Evolutionary conservation across 2,888 invertebrate genomes (phyloP), one percentile per base, ranked within the genome.

Genomic region (Protodeltote pygarga): DNA sequence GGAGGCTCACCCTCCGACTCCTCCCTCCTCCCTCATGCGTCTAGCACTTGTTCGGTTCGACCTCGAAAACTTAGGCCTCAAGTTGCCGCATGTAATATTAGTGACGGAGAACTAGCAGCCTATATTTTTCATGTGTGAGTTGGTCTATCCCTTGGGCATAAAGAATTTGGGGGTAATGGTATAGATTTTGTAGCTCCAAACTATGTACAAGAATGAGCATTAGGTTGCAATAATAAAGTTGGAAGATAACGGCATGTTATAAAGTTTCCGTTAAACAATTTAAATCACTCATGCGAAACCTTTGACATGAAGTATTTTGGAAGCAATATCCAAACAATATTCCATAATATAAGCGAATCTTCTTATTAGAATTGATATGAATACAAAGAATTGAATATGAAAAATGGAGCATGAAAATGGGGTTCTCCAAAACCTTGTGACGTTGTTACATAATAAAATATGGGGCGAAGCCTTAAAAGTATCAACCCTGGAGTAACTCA

Each of bases 51-150:
- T 76, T 75, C 70, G 62, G 67, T 71, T 64, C 83, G 87, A 83
- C 87, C 87, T 84, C 84, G 80, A 86, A 85, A 87, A 85, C 76
- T 83, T 77, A 70, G 77, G 74, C 71, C 75, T 69, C 47, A 63
- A 60, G 59, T 65, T 53, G 44, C 39, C 47, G 44, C 48, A 49
- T 60, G 53, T 62, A 57, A 67, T 55, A 65, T 62, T 47, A 51
- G 61, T 66, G 48, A 60, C 45, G 55, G 48, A 41, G 57, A 38
- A 59, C 44, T 42, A 40, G 37, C 48, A 23, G 38, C 50, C 60
- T 47, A 16, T 57, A 57, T 66, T 66, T 55, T 41, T 57, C 47
- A 44, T 50, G 28, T 46, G 45, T 47, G 31, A 24, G 31, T 49
- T 37, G 28, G 9, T 41, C 8, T 39, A 47, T 32, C 42, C 51